Conservation (phyloP, 2,888 invertebrate genomes). For the Lepas anatifera region DNA sequence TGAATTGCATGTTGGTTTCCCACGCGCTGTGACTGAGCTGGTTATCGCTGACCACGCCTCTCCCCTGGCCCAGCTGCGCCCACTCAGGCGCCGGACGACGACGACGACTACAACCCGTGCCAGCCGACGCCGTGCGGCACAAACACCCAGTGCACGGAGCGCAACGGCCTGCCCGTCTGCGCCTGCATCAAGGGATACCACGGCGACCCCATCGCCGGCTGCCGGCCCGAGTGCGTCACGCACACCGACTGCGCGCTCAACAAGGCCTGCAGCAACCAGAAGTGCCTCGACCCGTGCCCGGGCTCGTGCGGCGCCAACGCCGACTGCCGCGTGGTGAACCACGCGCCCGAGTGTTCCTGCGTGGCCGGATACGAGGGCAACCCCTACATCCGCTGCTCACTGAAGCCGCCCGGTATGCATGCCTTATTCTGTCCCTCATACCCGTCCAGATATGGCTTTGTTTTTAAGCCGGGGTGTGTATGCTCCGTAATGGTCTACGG, state of each 20-base stretch:
- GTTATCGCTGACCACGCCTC: too few species aligned
- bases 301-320: conserved; percentile 41
- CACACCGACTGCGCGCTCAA: conserved; percentile 29
- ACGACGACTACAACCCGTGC: conserved; percentile 46
- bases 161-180: conserved; percentile 67
- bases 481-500: too few species aligned
- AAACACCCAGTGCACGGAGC: conserved; percentile 61
- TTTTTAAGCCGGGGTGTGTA: too few species aligned
- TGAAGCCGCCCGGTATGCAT: neutral
- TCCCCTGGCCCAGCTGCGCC: neutral
- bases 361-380: conserved; percentile 63
- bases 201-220: conserved; percentile 21
- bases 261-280: conserved; percentile 43
- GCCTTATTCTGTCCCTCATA: too few species aligned
- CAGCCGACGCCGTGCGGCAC: conserved; percentile 70
- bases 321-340: conserved; percentile 28
- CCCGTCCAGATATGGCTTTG: too few species aligned
- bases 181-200: conserved; percentile 52
- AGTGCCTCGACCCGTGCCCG: conserved; percentile 68
- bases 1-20: too few species aligned
- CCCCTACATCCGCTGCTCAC: conserved; percentile 44
- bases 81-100: neutral
- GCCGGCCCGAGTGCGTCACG: conserved; percentile 61
- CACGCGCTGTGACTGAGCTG: too few species aligned
- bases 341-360: conserved; percentile 50